Base-by-base conservation (phyloP, 2,797 vertebrate genomes). In the Parauchenoglanis ngamensis region DNA sequence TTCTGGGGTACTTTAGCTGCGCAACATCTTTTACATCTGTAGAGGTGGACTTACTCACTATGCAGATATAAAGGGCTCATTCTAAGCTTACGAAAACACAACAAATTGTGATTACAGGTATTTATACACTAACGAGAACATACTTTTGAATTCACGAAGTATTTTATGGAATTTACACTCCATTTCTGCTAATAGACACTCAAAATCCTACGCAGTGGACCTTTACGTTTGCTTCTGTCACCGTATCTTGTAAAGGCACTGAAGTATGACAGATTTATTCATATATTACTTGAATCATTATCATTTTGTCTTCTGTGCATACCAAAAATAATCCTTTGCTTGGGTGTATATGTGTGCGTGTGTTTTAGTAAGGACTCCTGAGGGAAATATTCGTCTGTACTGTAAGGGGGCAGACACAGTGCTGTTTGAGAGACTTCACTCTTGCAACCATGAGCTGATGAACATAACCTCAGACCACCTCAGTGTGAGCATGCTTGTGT, bases 321-420 rank as follows among this genome's bases (percentile, higher is more conserved):
- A 49, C 57, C 65, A 82, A 28, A 40, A 1, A 57, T 19, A 19
- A 61, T 56, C 54, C 3, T 25, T 67, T 67, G 13, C 25, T 4
- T 35, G 31, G 12, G 63, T 83, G 15, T 12, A 6, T 17, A 17
- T 86, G 57, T 90, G 65, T 82, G 56, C 90, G 86, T 88, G 68
- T 68, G 0, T 2, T 73, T 85, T 91, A 98, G 98, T 98, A 17
- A 95, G 97, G 84, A 97, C 95, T 90, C 96, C 97, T 0, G 96
- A 97, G 92, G 98, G 97, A 31, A 95, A 92, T 90, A 97, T 98
- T 90, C 95, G 97, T 1, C 95, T 99, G 31, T 99, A 98, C 94
- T 98, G 97, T 94, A 99, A 99, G 93, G 98, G 98, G 0, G 98
- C 98, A 0, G 98, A 99, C 94, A 98, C 97, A 0, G 96, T 98